Evolutionary conservation across 2,797 vertebrate species (phyloP).

Genomic region (Sebastes variabilis): DNA sequence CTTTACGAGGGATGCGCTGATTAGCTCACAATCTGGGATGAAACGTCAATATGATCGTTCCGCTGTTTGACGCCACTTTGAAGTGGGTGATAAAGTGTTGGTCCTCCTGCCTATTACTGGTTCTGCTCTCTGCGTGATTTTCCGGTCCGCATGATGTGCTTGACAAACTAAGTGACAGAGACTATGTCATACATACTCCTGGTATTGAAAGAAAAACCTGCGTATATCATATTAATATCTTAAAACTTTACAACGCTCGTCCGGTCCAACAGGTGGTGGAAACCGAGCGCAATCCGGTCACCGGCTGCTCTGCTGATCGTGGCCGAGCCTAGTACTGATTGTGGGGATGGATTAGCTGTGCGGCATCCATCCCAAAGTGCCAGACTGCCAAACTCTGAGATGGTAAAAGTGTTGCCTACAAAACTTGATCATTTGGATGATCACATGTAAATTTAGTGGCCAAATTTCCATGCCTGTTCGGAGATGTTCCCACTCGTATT

Average conservation of each 20-base stretch:
- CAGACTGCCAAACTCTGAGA: background rate
- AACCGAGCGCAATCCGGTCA: too few relatives aligned
- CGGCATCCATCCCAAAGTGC: background rate
- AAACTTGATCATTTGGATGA: background rate
- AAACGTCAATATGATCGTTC: background rate
- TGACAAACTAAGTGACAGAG: too few relatives aligned
- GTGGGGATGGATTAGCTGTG: background rate
- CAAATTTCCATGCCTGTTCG: background rate
- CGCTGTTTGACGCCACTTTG: background rate
- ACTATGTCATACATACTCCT: too few relatives aligned
- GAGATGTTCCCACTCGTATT: background rate
- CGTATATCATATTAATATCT: background rate
- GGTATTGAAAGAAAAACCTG: too few relatives aligned
- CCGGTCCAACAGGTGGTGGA: too few relatives aligned
- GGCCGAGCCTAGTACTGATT: background rate
- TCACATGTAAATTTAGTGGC: background rate
- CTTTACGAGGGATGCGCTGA: background rate
- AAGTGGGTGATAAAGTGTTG: too few relatives aligned
- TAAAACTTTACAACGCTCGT: background rate
- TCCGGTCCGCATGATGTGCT: too few relatives aligned
- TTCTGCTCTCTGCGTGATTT: too few relatives aligned
- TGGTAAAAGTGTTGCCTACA: background rate
- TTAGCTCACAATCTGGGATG: background rate
- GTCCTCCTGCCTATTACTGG: too few relatives aligned
- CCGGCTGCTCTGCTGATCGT: background rate